Evolutionary conservation across 2,888 invertebrate species (phyloP).

Genomic region (Harpalus rubripes): DNA sequence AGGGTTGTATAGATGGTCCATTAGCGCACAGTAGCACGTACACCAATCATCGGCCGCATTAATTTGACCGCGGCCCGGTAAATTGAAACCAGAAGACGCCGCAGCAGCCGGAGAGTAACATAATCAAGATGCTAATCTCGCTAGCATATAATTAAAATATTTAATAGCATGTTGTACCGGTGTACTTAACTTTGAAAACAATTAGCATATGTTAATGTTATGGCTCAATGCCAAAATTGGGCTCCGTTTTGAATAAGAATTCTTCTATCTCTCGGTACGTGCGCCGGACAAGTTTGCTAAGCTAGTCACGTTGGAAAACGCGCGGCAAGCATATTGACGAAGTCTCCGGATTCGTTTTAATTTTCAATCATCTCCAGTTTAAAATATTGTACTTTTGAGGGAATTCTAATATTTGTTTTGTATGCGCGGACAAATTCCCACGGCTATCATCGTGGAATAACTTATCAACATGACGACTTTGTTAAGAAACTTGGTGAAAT

Average conservation of each 20-base stretch:
- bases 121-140: constrained; percentile 73
- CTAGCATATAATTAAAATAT: constrained; percentile 73
- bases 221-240: constrained; percentile 71
- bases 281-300: constrained; percentile 21
- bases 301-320: constrained; percentile 18
- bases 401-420: constrained; percentile 58
- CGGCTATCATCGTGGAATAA: constrained; percentile 45
- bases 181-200: constrained; percentile 72
- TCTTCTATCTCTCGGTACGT: constrained; percentile 18
- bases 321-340: constrained; percentile 36
- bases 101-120: constrained; percentile 68
- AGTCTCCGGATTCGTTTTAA: constrained; percentile 53
- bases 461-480: constrained; percentile 24
- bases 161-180: constrained; percentile 72
- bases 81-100: constrained; percentile 70
- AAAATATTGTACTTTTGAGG: constrained; percentile 62
- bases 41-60: constrained; percentile 71
- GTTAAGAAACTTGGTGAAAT: neutral
- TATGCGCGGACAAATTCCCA: constrained; percentile 50
- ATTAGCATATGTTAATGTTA: constrained; percentile 73
- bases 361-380: constrained; percentile 64
- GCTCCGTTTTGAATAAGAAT: constrained; percentile 65
- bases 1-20: constrained; percentile 20
- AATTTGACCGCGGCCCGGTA: constrained; percentile 70
- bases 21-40: constrained; percentile 70